phyloP scores from a whole-genome alignment of 2,113 vertebrate genomes.

The Ceratotherium simum region DNA sequence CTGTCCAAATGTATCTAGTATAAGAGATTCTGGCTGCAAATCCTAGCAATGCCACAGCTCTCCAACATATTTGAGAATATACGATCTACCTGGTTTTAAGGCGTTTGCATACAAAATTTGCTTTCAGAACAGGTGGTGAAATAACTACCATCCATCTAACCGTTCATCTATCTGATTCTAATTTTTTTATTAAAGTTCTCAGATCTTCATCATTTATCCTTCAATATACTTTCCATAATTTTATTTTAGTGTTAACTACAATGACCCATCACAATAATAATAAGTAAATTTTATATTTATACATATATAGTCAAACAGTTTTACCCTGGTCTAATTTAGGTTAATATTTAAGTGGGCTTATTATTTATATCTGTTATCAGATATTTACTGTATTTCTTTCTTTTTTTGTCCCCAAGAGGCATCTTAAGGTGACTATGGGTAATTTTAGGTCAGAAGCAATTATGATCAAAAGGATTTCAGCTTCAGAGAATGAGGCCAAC shows the following conservation, averaged over 20 bases:
- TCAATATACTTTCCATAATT: not conserved
- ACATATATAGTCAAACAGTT: not conserved
- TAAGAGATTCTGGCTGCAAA: accelerated
- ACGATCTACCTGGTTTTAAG: not conserved
- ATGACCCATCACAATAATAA: not conserved
- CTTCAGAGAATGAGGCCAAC: not conserved
- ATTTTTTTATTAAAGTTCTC: not conserved
- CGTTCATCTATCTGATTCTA: not conserved
- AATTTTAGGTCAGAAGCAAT: slow-evolving; percentile 59
- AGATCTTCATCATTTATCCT: not conserved
- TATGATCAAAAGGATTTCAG: slow-evolving; percentile 54
- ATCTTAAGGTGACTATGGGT: not conserved
- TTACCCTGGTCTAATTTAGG: not conserved
- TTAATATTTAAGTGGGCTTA: not conserved
- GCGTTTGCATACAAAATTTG: not conserved
- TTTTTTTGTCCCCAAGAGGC: not conserved
- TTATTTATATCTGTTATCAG: not conserved
- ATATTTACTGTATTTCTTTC: not conserved
- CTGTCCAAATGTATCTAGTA: accelerated
- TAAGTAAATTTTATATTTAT: slow-evolving; percentile 1
- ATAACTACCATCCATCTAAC: not conserved
- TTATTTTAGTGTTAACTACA: not conserved
- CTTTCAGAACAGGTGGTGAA: slow-evolving; percentile 9
- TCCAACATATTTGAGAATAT: not conserved
- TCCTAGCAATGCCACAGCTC: not conserved